Evolutionary conservation across 92 coral and sea anemone genomes (phyloP), one percentile per base, ranked within the genome.

Genomic region (Porites divaricata): DNA sequence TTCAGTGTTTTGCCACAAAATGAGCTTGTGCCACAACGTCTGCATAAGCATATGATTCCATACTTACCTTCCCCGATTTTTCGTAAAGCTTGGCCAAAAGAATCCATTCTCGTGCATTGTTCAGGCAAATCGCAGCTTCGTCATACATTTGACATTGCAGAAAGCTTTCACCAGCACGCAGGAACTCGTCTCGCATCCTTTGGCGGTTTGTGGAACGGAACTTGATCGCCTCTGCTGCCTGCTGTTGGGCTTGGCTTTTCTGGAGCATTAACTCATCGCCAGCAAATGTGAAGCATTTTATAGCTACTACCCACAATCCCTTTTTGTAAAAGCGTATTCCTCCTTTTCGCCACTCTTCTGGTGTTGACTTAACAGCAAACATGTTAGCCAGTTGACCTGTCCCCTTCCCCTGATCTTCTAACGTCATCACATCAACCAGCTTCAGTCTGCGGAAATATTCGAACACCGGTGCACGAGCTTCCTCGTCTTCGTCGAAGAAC

Each of bases 401-500:
- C n/a, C n/a, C n/a, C n/a, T n/a, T n/a, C n/a, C n/a, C n/a, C n/a
- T n/a, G n/a, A n/a, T n/a, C n/a, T n/a, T n/a, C n/a, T n/a, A n/a
- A n/a, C n/a, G n/a, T n/a, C n/a, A n/a, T n/a, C n/a, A n/a, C n/a
- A n/a, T 86, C 83, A 61, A 92, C 95, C 4, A 92, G 87, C 20
- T 74, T 76, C 62, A 82, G 75, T 72, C 67, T 89, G 16, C 75
- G 90, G 67, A 92, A 92, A 82, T 89, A 92, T 53, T 92, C 86
- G 25, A 81, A 63, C 35, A 56, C 76, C 25, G 95, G 95, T 5
- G 95, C 72, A 59, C 95, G 78, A 0, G 93, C 87, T 17, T 86
- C 91, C 53, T 78, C 66, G 87, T 90, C 91, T 78, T 92, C 91
- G 53, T 92, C 95, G 62, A 92, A 92, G 85, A n/a, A n/a, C n/a